A percentile compares a stretch with the other conserved stretches of the same genome.
Conservation (phyloP, 2,888 invertebrate species). For the Kryphioiulus occultus region DNA sequence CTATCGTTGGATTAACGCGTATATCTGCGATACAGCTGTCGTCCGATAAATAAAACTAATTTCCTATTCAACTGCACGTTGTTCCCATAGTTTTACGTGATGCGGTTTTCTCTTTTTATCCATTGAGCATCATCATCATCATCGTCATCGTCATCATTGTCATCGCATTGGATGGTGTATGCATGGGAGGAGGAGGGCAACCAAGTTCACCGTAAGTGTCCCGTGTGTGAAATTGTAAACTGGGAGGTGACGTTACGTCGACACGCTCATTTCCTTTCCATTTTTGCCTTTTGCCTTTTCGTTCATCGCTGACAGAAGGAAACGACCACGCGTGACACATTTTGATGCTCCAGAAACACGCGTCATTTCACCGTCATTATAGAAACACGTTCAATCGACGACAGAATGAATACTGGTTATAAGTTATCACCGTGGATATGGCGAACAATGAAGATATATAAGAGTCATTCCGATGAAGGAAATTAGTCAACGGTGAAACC, state of each 20-base stretch:
- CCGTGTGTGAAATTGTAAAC: background rate
- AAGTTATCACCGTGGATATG: too few species aligned
- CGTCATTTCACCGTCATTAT: background rate
- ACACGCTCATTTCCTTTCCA: constrained; percentile 40
- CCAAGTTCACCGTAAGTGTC: background rate
- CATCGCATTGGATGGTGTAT: background rate
- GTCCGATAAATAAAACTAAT: constrained; percentile 48
- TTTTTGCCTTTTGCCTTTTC: constrained; percentile 31
- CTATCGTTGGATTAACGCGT: constrained; percentile 25
- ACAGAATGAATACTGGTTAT: background rate
- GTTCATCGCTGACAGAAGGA: constrained; percentile 33
- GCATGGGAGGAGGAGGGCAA: background rate
- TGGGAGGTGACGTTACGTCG: constrained; percentile 3
- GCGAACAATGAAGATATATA: too few species aligned
- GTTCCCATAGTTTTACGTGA: background rate
- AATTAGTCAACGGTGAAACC: too few species aligned
- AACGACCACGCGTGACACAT: background rate
- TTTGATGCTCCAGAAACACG: constrained; percentile 25
- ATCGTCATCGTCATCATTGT: background rate
- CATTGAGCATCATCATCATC: background rate
- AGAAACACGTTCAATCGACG: background rate
- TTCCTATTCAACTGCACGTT: constrained; percentile 46
- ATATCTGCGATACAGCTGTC: constrained; percentile 36
- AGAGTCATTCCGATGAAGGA: too few species aligned
- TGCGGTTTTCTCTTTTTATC: background rate